Percentiles rank a stretch among this genome's conserved stretches.
Evolutionary conservation across 2,113 vertebrate genomes (phyloP).

Genomic region (Ciconia boyciana): DNA sequence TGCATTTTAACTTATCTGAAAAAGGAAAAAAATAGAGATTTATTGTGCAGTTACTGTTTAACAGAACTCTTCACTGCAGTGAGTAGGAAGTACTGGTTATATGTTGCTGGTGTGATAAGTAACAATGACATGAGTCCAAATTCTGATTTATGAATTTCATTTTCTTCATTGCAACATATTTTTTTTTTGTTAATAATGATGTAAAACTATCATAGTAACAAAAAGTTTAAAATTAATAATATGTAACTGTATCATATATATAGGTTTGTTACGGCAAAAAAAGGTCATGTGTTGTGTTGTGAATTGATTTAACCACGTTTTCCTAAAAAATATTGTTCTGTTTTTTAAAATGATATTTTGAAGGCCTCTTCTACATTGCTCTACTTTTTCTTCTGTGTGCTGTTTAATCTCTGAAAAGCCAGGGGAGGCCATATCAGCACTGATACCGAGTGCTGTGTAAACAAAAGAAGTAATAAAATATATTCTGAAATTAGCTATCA

Average conservation of each 20-base stretch:
- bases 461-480: conserved; percentile 34
- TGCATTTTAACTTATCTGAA: neutral
- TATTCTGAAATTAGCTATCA: conserved; percentile 52
- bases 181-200: neutral
- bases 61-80: neutral
- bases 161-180: neutral
- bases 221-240: neutral
- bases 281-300: neutral
- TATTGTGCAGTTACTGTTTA: neutral
- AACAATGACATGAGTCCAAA: neutral
- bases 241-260: neutral
- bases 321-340: neutral
- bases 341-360: neutral
- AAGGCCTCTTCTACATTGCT: neutral
- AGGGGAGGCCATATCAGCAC: neutral
- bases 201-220: neutral
- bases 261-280: neutral
- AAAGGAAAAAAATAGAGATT: neutral
- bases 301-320: neutral
- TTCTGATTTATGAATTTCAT: neutral
- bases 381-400: conserved; percentile 22
- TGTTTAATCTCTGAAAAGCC: conserved; percentile 7
- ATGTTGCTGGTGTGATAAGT: neutral
- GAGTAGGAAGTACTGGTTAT: neutral
- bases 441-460: neutral